Base-by-base conservation (phyloP, 2,797 vertebrate genomes). In the Chaetodon trifasciatus region DNA sequence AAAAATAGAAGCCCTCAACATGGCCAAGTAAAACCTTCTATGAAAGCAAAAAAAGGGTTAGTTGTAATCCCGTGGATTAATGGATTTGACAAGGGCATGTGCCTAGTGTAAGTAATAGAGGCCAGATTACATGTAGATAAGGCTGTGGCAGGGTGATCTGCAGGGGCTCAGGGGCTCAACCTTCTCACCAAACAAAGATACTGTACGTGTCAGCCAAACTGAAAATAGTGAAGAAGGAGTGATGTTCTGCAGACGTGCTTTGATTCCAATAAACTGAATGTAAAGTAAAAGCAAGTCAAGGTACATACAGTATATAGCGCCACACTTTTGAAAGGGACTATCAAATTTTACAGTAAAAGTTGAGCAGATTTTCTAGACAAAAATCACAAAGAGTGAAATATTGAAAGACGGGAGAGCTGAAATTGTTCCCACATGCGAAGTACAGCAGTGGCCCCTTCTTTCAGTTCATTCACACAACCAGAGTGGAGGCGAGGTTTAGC, bases 1-100 rank as follows among this genome's bases (percentile, higher is more conserved):
- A 89, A 84, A 93, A 91, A 93, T 91, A 93, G 84, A 90, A 67
- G 49, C 63, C 82, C 63, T 67, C 58, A 56, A 83, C 69, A 55
- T 39, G 5, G 80, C 84, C 79, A 84, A 88, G 88, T 71, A 84
- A 93, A 94, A 89, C 85, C 85, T 93, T 92, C 91, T 83, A 84
- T 90, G 91, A 93, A 93, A 93, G 89, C 84, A 93, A 88, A 92
- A 68, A 93, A 92, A 91, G 88, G 87, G 86, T 92, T 90, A 70
- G 85, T 84, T 90, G 91, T 94, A 94, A 94, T 95, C 92, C 92
- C 1, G 28, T 74, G 91, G 94, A 93, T 95, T 95, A 95, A 81
- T 88, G 91, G 93, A 93, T 94, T 94, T 89, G 82, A 92, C 85
- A 78, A 89, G 85, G 88, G 88, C 91, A 90, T 92, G 93, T 86